A percentile compares a stretch with the other conserved stretches of the same genome.
These are phyloP conservation scores for Chaunax sp. DNA, from an alignment of 2,797 vertebrate species.

Conservation along the genomic window DNA sequence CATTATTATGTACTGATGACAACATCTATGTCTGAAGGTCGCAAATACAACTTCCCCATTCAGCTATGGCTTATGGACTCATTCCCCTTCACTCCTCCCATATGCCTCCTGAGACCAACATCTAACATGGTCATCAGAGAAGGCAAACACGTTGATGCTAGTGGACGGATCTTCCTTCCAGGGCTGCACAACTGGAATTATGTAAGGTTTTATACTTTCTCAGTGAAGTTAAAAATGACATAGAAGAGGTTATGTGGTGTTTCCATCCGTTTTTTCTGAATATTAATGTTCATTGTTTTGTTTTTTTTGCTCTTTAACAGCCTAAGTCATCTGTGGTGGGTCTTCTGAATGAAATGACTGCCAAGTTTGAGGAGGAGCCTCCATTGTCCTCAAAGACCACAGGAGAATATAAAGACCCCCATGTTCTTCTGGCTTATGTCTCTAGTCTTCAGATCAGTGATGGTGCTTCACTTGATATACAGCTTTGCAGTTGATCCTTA, in stretches of 20 bases:
- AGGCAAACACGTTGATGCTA: conserved; percentile 91
- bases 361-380: conserved; percentile 93
- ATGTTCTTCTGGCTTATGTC: conserved; percentile 89
- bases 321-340: conserved; percentile 89
- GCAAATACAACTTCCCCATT: conserved; percentile 92
- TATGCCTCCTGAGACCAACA: conserved; percentile 93
- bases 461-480: conserved; percentile 73
- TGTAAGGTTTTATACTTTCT: conserved; percentile 78
- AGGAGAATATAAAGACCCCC: conserved; percentile 81
- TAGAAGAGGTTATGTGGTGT: neutral
- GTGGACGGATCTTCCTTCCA: conserved; percentile 91
- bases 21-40: conserved; percentile 75
- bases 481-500: neutral
- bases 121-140: conserved; percentile 91
- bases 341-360: conserved; percentile 92
- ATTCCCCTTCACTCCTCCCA: conserved; percentile 95
- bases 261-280: neutral
- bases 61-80: conserved; percentile 95
- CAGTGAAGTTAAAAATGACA: neutral
- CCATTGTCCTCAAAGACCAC: conserved; percentile 86
- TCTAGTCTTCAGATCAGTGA: conserved; percentile 86
- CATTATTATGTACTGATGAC: conserved; percentile 5
- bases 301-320: conserved; percentile 67
- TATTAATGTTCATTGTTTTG: neutral
- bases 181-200: conserved; percentile 94